Conservation (phyloP, 2,888 invertebrate genomes). For the Anthrax anthrax region DNA sequence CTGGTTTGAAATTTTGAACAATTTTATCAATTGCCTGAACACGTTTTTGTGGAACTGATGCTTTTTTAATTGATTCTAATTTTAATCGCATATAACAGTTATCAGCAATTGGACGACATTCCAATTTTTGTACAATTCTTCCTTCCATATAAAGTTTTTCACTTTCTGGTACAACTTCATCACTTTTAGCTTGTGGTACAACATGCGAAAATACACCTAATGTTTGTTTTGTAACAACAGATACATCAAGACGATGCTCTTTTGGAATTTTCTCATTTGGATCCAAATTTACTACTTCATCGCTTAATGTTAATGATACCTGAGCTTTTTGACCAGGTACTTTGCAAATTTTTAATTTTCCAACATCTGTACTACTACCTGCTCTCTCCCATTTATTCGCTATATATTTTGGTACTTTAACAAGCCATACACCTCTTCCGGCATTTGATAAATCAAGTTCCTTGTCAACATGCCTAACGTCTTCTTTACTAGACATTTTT, state of each 20-base stretch:
- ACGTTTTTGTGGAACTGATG: constrained; percentile 72
- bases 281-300: constrained; percentile 64
- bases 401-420: constrained; percentile 92
- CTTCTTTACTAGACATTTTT: constrained; percentile 31
- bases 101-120: constrained; percentile 82
- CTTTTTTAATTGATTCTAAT: constrained; percentile 70
- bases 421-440: constrained; percentile 88
- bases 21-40: constrained; percentile 76
- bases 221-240: constrained; percentile 80
- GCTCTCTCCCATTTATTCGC: constrained; percentile 89
- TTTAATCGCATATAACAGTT: constrained; percentile 83
- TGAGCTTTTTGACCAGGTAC: constrained; percentile 69
- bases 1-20: constrained; percentile 84
- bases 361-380: constrained; percentile 83
- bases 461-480: constrained; percentile 47
- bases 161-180: constrained; percentile 56
- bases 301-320: constrained; percentile 72
- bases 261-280: constrained; percentile 75
- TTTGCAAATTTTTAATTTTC: constrained; percentile 77
- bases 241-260: constrained; percentile 82
- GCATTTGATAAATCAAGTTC: constrained; percentile 81
- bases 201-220: constrained; percentile 84
- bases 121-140: constrained; percentile 87
- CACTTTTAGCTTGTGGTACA: constrained; percentile 41
- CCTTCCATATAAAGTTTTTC: constrained; percentile 86